These are phyloP conservation scores for Sprattus sprattus DNA, from an alignment of 2,113 vertebrate genomes.

Conservation along the genomic window DNA sequence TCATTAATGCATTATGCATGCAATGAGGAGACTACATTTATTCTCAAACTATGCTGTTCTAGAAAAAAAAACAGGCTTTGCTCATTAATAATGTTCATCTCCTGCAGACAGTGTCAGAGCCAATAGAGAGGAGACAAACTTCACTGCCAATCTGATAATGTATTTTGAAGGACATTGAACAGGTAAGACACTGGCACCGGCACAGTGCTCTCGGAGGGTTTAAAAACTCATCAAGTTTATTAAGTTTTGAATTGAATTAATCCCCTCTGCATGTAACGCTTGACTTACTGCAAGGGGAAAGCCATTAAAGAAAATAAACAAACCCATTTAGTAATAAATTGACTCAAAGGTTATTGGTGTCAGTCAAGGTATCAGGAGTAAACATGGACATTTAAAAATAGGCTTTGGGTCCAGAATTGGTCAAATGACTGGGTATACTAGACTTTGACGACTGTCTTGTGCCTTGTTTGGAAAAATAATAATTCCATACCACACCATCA, in stretches of 20 bases:
- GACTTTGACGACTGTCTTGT: neutral
- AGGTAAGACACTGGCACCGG: neutral
- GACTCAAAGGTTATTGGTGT: constrained; percentile 23
- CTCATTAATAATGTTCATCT: constrained; percentile 15
- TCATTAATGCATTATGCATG: constrained; percentile 17
- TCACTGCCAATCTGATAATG: constrained; percentile 15
- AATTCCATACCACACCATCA: neutral
- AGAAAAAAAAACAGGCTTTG: constrained; percentile 4
- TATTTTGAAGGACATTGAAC: neutral
- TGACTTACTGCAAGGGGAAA: constrained; percentile 67
- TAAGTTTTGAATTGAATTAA: constrained; percentile 61
- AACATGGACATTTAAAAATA: neutral
- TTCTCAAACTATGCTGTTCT: neutral
- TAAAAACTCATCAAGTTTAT: constrained; percentile 67
- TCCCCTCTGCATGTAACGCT: constrained; percentile 71
- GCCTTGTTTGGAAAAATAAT: neutral
- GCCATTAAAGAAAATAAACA: constrained; percentile 67
- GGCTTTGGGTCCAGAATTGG: neutral
- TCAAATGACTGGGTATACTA: neutral
- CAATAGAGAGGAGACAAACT: neutral
- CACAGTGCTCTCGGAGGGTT: constrained; percentile 53
- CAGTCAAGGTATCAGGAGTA: neutral
- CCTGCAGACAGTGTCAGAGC: neutral
- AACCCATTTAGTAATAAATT: constrained; percentile 63
- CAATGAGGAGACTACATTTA: neutral